Evolutionary conservation across 2,797 vertebrate genomes (phyloP), one percentile per base, ranked within the genome.

Genomic region (Gallinago stenura): DNA sequence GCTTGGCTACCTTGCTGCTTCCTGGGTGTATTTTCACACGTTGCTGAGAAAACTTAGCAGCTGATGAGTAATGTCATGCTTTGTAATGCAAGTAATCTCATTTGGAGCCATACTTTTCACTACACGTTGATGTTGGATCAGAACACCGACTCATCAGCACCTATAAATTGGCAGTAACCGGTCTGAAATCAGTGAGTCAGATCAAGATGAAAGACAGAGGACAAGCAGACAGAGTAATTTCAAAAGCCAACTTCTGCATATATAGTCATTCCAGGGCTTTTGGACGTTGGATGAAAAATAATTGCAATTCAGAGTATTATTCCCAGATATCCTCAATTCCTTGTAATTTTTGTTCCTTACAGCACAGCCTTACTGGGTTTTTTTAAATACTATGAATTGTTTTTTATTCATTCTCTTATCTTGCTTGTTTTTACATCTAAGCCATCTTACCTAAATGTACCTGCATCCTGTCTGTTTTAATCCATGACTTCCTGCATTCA

Each of bases 371-470:
- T 95, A 17, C 33, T 31, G 25, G 0, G 0, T 31, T 76, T 72
- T 31, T 56, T 0, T 33, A 62, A 61, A 61, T 58, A 33, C 28
- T 46, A 15, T 66, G 48, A 60, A 25, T 60, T 90, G 37, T 76
- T 83, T 93, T 92, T 80, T 85, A 80, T 91, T 80, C 46, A 73
- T 83, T 87, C 35, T 87, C 65, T 94, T 91, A 87, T 79, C 77
- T 45, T 83, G 20, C 4, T 39, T 89, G 26, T 18, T 57, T 70
- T 93, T 91, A 33, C 46, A 84, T 91, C 62, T 65, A 66, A 62
- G 68, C 77, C 84, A 56, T 57, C 68, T 64, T 64, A 61, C 15
- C 11, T 94, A 88, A 35, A 93, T 79, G 31, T 64, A 90, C 24
- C 19, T 48, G 37, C 31, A 65, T 41, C 46, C 81, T 90, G 26